phyloP scores from a whole-genome alignment of 2,888 invertebrate species.

The Galeopsomyia nigrocyanea region DNA sequence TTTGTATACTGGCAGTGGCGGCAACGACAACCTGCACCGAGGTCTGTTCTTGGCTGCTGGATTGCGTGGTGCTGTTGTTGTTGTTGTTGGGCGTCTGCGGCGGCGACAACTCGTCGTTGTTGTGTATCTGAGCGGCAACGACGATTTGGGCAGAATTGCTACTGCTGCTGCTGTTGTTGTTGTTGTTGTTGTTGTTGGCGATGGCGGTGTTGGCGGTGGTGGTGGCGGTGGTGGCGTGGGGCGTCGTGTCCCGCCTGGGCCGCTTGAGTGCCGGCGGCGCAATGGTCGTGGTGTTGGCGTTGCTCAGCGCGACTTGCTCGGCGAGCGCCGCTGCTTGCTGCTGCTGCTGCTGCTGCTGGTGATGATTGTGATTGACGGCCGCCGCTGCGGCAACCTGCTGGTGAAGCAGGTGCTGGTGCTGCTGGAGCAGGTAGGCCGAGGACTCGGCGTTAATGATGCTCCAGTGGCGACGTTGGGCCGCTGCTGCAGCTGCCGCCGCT shows the following conservation, averaged over 20 bases:
- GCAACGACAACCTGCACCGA: constrained; percentile 5
- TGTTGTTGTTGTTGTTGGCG: constrained; percentile 32
- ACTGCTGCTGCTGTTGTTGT: constrained; percentile 49
- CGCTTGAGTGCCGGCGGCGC: constrained; percentile 69
- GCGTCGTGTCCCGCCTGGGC: constrained; percentile 65
- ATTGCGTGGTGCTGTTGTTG: constrained; percentile 60
- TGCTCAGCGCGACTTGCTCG: constrained; percentile 11
- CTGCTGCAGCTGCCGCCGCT: neutral
- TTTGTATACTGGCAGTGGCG: neutral
- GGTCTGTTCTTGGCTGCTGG: constrained; percentile 37
- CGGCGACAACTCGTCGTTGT: constrained; percentile 12
- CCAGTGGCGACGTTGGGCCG: constrained; percentile 20
- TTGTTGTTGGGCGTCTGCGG: constrained; percentile 57
- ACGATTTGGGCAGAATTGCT: neutral
- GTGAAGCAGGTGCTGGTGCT: constrained; percentile 13
- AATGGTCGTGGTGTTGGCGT: constrained; percentile 61
- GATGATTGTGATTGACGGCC: neutral
- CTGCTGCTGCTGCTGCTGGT: constrained; percentile 22
- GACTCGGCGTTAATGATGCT: constrained; percentile 1
- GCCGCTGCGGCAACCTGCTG: constrained; percentile 5
- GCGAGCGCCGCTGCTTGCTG: constrained; percentile 12
- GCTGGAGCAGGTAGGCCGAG: constrained; percentile 25
- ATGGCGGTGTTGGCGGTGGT: constrained; percentile 50
- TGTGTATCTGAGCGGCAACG: constrained; percentile 17
- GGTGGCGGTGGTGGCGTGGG: constrained; percentile 49